Evolutionary conservation across 2,888 invertebrate species (phyloP), one percentile per base, ranked within the genome.

Genomic region (Villa cingulata): DNA sequence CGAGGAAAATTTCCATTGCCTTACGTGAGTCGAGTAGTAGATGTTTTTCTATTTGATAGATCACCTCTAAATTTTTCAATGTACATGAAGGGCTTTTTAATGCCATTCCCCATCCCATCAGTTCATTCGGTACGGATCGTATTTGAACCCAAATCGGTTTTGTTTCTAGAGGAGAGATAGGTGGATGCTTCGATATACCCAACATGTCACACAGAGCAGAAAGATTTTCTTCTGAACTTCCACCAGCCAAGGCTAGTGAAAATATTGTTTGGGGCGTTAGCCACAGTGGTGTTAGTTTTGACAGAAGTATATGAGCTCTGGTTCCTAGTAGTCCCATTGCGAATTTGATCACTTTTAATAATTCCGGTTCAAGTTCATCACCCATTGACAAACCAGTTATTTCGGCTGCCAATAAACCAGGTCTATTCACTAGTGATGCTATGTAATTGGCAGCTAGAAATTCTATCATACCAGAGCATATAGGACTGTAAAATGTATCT

Each of bases 381-480:
- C 58, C 59, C 12, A 61, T 54, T 16, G 59, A 58, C 9, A 62
- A 51, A 1, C 61, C 61, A 2, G 60, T 59, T 45, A 75, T 62
- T 58, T 75, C 75, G 14, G 72, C 64, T 18, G 72, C 63, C 6
- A 75, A 59, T 16, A 74, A 66, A 42, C 72, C 71, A 0, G 73
- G 69, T 52, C 73, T 69, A 54, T 70, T 72, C 6, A 72, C 71
- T 6, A 74, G 63, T 1, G 74, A 73, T 1, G 73, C 70, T n/a
- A 75, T 64, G 57, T 75, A 75, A 55, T 73, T 73, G 2, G 75
- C 74, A 2, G 74, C 72, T n/a, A 75, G 59, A 55, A 72, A 74
- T 54, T 74, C 74, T 16, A 71, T 69, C 51, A 75, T 68, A 2
- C 72, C 69, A 42, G 70, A 64, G 56, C 74, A 74, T 36, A 74